Evolutionary conservation across 2,797 vertebrate genomes (phyloP).

Genomic region (Columba guinea): DNA sequence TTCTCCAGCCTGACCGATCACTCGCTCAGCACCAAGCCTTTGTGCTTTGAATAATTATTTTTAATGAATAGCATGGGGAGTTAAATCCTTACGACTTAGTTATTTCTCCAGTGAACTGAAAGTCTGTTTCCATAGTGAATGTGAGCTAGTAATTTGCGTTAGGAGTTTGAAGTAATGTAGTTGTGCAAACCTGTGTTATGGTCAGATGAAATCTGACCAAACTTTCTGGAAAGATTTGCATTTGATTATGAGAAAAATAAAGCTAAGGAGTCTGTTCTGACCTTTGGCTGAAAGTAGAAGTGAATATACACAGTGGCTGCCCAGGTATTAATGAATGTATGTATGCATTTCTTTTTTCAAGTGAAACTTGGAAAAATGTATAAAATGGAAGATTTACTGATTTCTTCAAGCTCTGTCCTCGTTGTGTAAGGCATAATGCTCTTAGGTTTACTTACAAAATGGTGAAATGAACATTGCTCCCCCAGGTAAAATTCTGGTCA

Average conservation of each 20-base stretch:
- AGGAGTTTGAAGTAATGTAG: not conserved
- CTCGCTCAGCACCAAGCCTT: not conserved
- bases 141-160: not conserved
- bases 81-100: slow-evolving; percentile 46
- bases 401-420: not conserved
- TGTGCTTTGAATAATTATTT: slow-evolving; percentile 40
- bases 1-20: not conserved
- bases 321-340: not conserved
- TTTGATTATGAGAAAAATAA: not conserved
- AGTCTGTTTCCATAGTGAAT: slow-evolving; percentile 48
- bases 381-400: not conserved
- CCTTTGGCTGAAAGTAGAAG: not conserved
- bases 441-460: not conserved
- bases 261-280: not conserved
- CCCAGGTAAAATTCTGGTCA: not conserved
- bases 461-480: not conserved
- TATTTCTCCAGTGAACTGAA: slow-evolving; percentile 54
- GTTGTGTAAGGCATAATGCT: not conserved
- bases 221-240: not conserved
- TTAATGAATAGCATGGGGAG: slow-evolving; percentile 38
- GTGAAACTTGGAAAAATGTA: not conserved
- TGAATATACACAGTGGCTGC: not conserved
- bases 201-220: not conserved
- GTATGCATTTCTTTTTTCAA: not conserved
- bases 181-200: not conserved